Percentiles rank a stretch among this genome's conserved stretches.
Evolutionary conservation across 2,797 vertebrate genomes (phyloP).

Genomic region (Onychomys torridus): DNA sequence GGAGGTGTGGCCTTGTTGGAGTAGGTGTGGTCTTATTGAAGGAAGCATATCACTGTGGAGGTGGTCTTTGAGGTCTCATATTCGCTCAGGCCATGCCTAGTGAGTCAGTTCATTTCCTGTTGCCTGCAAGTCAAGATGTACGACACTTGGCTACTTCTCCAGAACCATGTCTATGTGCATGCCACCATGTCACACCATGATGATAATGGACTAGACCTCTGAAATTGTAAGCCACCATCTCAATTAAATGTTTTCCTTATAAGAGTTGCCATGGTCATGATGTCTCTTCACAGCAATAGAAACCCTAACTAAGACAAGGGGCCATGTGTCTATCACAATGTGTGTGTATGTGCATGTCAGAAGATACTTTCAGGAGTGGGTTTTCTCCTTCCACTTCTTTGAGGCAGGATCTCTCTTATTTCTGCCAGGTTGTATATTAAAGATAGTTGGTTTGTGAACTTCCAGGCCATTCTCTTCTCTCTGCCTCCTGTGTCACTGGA

Average conservation of each 20-base stretch:
- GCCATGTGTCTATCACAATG: neutral
- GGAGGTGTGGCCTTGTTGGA: neutral
- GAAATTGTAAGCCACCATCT: neutral
- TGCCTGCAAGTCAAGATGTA: neutral
- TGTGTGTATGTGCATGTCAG: neutral
- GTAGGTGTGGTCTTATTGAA: neutral
- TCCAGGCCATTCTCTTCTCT: neutral
- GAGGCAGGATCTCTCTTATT: neutral
- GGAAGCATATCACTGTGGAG: neutral
- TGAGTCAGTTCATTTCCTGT: neutral
- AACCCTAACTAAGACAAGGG: neutral
- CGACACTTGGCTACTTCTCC: neutral
- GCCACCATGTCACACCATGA: neutral
- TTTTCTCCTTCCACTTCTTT: neutral
- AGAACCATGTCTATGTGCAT: neutral
- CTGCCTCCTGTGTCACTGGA: neutral
- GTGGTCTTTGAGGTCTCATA: neutral
- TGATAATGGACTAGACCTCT: neutral
- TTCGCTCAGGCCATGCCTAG: neutral
- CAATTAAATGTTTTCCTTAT: neutral
- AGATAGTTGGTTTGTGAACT: neutral
- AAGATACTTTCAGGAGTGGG: neutral
- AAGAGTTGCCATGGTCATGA: neutral
- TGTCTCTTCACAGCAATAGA: neutral
- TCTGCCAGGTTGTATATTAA: neutral